phyloP scores from a whole-genome alignment of 2,888 invertebrate species.

The Dicyrtomina minuta region DNA sequence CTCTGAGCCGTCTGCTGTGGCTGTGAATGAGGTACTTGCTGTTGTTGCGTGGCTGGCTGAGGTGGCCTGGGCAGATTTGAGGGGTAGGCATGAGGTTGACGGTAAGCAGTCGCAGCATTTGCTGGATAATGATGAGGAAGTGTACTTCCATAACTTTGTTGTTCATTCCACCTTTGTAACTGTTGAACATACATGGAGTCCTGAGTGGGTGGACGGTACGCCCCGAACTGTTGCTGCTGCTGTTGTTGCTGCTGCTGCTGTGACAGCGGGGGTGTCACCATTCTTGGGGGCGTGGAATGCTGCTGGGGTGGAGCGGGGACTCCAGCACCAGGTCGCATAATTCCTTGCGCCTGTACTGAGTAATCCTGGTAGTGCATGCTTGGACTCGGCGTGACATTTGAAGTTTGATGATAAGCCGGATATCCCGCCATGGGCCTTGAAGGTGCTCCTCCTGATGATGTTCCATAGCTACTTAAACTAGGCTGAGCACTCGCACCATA shows the following conservation, averaged over 20 bases:
- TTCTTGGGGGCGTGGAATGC: constrained; percentile 44
- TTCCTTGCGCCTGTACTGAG: constrained; percentile 50
- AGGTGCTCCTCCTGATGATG: constrained; percentile 38
- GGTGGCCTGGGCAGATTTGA: constrained; percentile 51
- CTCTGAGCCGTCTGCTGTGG: constrained; percentile 56
- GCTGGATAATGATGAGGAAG: constrained; percentile 54
- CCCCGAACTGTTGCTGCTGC: constrained; percentile 43
- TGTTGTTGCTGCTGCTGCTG: constrained; percentile 43
- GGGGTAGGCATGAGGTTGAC: constrained; percentile 51
- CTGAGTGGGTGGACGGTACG: constrained; percentile 47
- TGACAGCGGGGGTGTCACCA: constrained; percentile 45
- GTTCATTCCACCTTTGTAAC: constrained; percentile 51
- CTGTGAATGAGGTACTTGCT: constrained; percentile 28
- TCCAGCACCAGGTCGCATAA: constrained; percentile 45
- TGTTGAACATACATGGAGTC: constrained; percentile 52
- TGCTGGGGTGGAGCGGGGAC: constrained; percentile 42
- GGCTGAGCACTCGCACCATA: constrained; percentile 47
- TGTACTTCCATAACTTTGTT: constrained; percentile 57
- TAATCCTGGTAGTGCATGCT: constrained; percentile 52
- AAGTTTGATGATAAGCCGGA: constrained; percentile 48
- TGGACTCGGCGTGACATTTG: constrained; percentile 37
- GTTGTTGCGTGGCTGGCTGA: constrained; percentile 38
- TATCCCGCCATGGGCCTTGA: constrained; percentile 52
- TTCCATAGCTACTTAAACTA: constrained; percentile 44
- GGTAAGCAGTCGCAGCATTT: constrained; percentile 48